Conservation (phyloP, 2,888 invertebrate species). For the Reticulitermes lucifugus region DNA sequence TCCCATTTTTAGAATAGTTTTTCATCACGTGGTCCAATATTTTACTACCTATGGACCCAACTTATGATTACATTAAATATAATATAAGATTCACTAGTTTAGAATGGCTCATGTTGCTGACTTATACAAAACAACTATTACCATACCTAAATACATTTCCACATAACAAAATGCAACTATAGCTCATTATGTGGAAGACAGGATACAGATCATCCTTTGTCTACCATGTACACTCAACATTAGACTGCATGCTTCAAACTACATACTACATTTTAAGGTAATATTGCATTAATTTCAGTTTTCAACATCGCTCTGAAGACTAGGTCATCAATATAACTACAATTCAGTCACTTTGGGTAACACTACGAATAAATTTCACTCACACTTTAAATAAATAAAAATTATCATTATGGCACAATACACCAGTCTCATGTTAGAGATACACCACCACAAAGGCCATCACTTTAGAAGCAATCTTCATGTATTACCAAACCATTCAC, state of each 20-base stretch:
- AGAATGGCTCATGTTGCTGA: neutral
- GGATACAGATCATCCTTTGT: neutral
- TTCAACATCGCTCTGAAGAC: neutral
- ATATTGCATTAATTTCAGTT: neutral
- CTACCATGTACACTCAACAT: neutral
- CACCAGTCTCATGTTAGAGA: neutral
- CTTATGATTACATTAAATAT: neutral
- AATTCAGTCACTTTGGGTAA: neutral
- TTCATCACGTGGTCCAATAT: neutral
- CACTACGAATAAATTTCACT: neutral
- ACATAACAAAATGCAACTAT: neutral
- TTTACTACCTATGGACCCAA: neutral
- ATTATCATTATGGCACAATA: conserved; percentile 10
- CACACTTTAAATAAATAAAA: neutral
- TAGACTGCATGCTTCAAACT: neutral
- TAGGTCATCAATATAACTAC: neutral
- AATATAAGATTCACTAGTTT: neutral
- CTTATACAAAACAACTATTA: neutral
- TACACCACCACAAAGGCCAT: neutral
- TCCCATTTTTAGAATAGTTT: neutral
- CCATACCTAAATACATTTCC: neutral
- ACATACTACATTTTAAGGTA: neutral
- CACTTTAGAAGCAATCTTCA: conserved; percentile 4
- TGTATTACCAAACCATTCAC: neutral
- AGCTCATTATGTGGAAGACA: neutral